Conservation (phyloP, 2,797 vertebrate species). For the Lates japonicus region DNA sequence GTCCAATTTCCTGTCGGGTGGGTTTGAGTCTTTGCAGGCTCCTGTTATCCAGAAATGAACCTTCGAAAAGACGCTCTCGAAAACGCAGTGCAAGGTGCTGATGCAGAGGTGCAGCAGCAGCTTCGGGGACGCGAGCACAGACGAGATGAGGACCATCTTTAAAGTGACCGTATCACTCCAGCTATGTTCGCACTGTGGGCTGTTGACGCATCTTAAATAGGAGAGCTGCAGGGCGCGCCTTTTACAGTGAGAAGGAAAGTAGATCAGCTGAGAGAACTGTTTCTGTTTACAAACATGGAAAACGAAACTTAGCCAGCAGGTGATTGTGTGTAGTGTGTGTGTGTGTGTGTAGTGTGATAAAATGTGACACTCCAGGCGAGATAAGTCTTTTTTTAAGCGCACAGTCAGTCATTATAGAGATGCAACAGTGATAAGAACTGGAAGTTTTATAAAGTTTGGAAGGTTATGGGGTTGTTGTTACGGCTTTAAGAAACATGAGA, state of each 20-base stretch:
- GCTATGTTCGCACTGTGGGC: not conserved
- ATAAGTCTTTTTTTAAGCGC: not conserved
- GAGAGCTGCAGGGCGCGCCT: rapidly evolving
- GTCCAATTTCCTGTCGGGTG: not conserved
- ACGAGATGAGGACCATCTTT: slow-evolving; percentile 56
- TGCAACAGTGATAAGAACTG: not conserved
- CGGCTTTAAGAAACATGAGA: no score
- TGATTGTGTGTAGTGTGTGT: no score
- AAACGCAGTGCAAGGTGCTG: slow-evolving; percentile 40
- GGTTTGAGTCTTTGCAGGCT: not conserved
- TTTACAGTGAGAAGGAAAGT: rapidly evolving
- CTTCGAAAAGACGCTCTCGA: slow-evolving; percentile 24
- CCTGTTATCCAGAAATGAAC: slow-evolving; percentile 33
- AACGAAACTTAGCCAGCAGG: slow-evolving; percentile 48
- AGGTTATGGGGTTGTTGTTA: no score
- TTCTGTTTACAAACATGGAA: slow-evolving; percentile 69
- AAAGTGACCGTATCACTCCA: rapidly evolving
- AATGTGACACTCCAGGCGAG: not conserved
- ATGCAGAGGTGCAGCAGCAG: slow-evolving; percentile 69
- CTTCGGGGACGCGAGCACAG: slow-evolving; percentile 25
- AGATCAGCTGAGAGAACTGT: slow-evolving; percentile 1
- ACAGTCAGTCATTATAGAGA: not conserved
- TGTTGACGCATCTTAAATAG: not conserved
- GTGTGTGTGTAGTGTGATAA: not conserved
- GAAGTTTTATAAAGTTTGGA: not conserved